Evolutionary conservation across 2,888 invertebrate genomes (phyloP).

Genomic region (Mesoligia furuncula): DNA sequence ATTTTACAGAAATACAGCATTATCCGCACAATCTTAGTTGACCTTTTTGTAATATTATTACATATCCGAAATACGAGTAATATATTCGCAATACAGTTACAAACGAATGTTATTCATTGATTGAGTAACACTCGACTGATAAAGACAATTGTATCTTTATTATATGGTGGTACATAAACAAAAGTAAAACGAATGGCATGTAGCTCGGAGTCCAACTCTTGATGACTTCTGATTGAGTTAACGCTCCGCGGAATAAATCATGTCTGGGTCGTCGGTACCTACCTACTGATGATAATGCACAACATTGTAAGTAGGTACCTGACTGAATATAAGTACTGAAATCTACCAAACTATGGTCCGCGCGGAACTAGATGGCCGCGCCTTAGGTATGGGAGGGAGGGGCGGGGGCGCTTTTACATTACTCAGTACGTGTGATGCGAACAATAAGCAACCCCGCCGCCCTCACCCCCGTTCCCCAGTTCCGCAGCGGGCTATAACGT

Average conservation of each 20-base stretch:
- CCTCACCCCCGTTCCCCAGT: too few relatives aligned
- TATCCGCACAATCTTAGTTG: neutral
- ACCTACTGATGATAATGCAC: neutral
- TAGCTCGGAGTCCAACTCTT: constrained; percentile 35
- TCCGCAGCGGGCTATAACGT: too few relatives aligned
- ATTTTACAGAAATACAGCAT: neutral
- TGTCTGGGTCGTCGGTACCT: neutral
- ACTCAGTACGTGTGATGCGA: too few relatives aligned
- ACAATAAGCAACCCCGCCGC: too few relatives aligned
- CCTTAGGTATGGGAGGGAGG: too few relatives aligned
- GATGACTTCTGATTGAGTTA: constrained; percentile 56
- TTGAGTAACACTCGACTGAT: neutral
- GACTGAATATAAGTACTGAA: neutral
- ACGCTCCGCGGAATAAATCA: constrained; percentile 18
- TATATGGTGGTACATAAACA: constrained; percentile 37
- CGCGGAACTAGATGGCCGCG: too few relatives aligned
- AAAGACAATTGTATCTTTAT: constrained; percentile 35
- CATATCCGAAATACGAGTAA: neutral
- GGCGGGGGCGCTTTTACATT: too few relatives aligned
- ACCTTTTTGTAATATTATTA: neutral
- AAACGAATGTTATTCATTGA: constrained; percentile 18
- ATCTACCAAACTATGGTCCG: neutral
- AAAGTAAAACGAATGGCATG: constrained; percentile 18
- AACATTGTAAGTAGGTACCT: neutral
- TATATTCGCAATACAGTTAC: constrained; percentile 10